Conservation (phyloP, 2,888 invertebrate genomes). For the Homarus gammarus region DNA sequence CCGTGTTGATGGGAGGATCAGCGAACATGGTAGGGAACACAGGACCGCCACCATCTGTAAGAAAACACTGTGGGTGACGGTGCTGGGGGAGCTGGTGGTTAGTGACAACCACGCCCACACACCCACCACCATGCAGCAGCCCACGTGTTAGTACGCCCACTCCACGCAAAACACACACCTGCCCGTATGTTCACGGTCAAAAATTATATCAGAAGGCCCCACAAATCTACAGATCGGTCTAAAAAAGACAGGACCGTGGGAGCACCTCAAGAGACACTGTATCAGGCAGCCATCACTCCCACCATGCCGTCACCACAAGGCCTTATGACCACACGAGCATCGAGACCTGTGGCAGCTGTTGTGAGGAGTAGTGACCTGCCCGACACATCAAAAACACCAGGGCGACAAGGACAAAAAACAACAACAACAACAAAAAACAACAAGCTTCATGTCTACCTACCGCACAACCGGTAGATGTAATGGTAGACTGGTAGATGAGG, state of each 20-base stretch:
- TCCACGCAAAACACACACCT: conserved; percentile 8
- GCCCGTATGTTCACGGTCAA: not conserved
- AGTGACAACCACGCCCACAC: conserved; percentile 67
- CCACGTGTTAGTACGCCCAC: conserved; percentile 18
- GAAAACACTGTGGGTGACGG: conserved; percentile 60
- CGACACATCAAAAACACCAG: not conserved
- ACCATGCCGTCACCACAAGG: not conserved
- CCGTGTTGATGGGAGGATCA: conserved; percentile 13
- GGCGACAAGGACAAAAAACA: conserved; percentile 16
- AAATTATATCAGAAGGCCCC: not conserved
- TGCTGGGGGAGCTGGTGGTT: conserved; percentile 46
- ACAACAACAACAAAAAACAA: too few species aligned
- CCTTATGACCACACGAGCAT: not conserved
- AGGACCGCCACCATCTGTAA: conserved; percentile 60
- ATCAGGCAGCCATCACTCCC: not conserved
- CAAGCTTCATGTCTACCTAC: conserved; percentile 30
- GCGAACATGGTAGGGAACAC: conserved; percentile 64
- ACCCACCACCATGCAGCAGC: conserved; percentile 45
- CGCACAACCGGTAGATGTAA: conserved; percentile 28
- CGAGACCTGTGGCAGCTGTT: too few species aligned
- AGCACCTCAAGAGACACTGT: not conserved
- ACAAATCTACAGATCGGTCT: not conserved
- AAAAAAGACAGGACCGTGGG: not conserved
- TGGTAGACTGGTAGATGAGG: not conserved
- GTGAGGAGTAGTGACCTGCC: not conserved